phyloP scores from a whole-genome alignment of 2,797 vertebrate genomes.

The Anisognathus igniventris region DNA sequence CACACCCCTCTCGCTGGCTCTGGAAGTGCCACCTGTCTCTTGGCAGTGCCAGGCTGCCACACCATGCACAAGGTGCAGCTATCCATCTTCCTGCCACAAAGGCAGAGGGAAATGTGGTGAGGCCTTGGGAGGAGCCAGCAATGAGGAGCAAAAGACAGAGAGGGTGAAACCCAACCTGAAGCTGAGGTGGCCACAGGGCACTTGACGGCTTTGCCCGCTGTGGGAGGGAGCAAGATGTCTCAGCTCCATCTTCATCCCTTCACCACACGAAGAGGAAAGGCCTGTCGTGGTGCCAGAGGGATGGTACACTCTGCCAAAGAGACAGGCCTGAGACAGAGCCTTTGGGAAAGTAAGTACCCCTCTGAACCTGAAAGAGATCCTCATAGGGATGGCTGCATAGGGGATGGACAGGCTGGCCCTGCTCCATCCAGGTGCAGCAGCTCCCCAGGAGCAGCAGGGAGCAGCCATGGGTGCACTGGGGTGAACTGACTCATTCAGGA shows the following conservation, averaged over 20 bases:
- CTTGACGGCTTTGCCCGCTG: fast-evolving
- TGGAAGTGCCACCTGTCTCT: not conserved
- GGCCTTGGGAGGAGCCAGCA: fast-evolving
- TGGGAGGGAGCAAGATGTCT: not conserved
- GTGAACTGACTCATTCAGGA: not conserved
- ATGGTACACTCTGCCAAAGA: fast-evolving
- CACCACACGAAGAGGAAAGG: not conserved
- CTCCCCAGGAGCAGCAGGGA: not conserved
- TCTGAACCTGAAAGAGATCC: not conserved
- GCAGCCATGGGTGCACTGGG: not conserved
- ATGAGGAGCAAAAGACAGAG: not conserved
- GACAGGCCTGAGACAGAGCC: not conserved
- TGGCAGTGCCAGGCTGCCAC: not conserved
- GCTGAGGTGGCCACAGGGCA: fast-evolving
- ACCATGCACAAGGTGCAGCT: not conserved
- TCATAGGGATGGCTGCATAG: fast-evolving
- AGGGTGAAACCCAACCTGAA: not conserved
- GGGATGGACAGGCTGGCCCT: not conserved
- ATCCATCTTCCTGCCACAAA: not conserved
- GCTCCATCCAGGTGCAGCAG: fast-evolving
- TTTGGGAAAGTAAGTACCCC: not conserved
- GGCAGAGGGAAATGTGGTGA: not conserved
- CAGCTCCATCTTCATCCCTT: not conserved
- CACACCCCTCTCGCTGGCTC: not conserved
- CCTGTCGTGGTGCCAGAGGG: not conserved